phyloP scores from a whole-genome alignment of 2,888 invertebrate species.

The Platynereis dumerilii region DNA sequence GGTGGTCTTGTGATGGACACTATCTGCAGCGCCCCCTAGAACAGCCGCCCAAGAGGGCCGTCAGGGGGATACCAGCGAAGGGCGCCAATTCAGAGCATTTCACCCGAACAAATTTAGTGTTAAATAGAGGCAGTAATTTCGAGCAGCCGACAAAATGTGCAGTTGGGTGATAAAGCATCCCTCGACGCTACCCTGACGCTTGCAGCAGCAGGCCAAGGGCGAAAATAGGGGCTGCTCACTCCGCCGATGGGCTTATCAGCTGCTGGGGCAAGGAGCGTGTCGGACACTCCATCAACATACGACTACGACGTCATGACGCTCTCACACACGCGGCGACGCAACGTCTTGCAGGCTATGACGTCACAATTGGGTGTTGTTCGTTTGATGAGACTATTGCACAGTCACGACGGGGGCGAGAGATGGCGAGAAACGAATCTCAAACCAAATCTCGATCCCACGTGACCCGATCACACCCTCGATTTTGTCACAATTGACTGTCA shows the following conservation, averaged over 20 bases:
- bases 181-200: conserved; percentile 9
- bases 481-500: too few relatives aligned
- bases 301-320: too few relatives aligned
- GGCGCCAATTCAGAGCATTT: conserved; percentile 21
- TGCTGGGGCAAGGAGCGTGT: not conserved
- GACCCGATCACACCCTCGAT: too few relatives aligned
- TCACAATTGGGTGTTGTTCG: too few relatives aligned
- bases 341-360: too few relatives aligned
- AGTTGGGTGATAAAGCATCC: conserved; percentile 26
- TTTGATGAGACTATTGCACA: too few relatives aligned
- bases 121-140: conserved; percentile 26
- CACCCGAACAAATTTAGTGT: conserved; percentile 28
- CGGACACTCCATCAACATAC: not conserved
- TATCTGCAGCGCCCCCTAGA: not conserved
- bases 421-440: too few relatives aligned
- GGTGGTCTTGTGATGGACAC: conserved; percentile 6
- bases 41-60: too few relatives aligned
- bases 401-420: too few relatives aligned
- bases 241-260: not conserved
- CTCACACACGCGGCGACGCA: too few relatives aligned
- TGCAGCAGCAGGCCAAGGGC: conserved; percentile 9
- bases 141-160: conserved; percentile 27
- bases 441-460: too few relatives aligned
- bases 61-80: too few relatives aligned
- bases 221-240: not conserved